phyloP scores from a whole-genome alignment of 2,797 vertebrate genomes.

The Arremon aurantiirostris region DNA sequence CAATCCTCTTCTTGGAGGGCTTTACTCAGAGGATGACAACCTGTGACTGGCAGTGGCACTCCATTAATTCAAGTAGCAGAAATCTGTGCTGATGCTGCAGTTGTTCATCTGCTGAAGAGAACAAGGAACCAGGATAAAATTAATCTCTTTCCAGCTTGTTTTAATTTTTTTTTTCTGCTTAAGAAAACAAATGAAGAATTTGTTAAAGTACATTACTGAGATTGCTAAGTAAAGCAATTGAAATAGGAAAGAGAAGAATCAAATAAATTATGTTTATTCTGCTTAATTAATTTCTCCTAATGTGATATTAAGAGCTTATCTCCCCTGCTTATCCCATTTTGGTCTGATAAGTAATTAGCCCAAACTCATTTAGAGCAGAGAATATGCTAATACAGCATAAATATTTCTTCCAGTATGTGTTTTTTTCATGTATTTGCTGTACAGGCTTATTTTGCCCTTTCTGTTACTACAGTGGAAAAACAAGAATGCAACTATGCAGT shows the following conservation, averaged over 20 bases:
- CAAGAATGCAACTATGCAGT: neutral
- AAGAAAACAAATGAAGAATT: neutral
- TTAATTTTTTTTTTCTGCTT: neutral
- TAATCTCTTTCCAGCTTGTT: neutral
- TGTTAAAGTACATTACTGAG: neutral
- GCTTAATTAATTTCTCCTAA: conserved; percentile 41
- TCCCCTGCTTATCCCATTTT: neutral
- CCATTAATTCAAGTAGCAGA: neutral
- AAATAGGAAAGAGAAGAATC: conserved; percentile 4
- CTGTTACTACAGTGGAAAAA: neutral
- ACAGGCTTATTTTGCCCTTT: neutral
- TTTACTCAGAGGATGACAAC: neutral
- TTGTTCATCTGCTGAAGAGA: neutral
- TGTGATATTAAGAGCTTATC: conserved; percentile 23
- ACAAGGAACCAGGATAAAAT: neutral
- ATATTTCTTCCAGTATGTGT: neutral
- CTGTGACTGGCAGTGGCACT: neutral
- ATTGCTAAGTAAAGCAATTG: neutral
- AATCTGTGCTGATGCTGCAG: neutral
- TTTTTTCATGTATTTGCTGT: neutral
- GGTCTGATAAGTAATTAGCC: neutral
- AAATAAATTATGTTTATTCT: conserved; percentile 16
- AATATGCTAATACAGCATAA: conserved; percentile 1
- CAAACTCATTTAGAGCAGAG: neutral
- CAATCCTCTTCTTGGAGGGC: neutral